These are phyloP conservation scores for Darevskia mixta DNA, from an alignment of 2,797 vertebrate genomes.

Conservation along the genomic window DNA sequence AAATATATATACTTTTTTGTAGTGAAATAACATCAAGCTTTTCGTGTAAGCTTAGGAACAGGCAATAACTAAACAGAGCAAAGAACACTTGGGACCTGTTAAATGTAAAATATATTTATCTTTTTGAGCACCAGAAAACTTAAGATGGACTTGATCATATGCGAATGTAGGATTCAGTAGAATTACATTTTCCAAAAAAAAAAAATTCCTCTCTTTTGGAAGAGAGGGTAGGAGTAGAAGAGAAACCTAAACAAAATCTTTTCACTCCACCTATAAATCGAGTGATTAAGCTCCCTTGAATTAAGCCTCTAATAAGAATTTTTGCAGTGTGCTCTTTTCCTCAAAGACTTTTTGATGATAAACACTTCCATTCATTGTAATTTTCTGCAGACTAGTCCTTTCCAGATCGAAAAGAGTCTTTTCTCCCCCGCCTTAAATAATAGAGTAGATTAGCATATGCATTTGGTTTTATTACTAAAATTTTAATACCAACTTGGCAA, in stretches of 20 bases:
- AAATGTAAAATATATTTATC: neutral
- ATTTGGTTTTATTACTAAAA: constrained; percentile 80
- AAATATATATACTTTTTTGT: constrained; percentile 33
- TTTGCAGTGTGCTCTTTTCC: constrained; percentile 67
- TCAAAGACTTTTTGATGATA: constrained; percentile 83
- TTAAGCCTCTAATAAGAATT: constrained; percentile 72
- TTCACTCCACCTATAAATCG: constrained; percentile 70
- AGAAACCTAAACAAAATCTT: constrained; percentile 55
- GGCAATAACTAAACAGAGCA: neutral
- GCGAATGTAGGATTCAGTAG: constrained; percentile 51
- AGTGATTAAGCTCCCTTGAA: constrained; percentile 67
- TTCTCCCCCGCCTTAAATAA: constrained; percentile 72
- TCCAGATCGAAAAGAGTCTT: constrained; percentile 77
- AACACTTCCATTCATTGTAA: constrained; percentile 79
- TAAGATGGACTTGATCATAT: constrained; percentile 5
- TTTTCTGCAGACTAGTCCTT: constrained; percentile 80
- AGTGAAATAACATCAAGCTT: neutral
- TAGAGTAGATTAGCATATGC: constrained; percentile 80
- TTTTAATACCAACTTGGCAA: constrained; percentile 79
- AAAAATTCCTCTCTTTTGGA: neutral
- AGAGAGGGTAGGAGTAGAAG: constrained; percentile 30
- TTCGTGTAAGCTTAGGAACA: neutral
- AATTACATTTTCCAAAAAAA: constrained; percentile 36
- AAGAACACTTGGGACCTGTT: constrained; percentile 42
- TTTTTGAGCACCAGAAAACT: constrained; percentile 28